Conservation (phyloP, 2,888 invertebrate species). For the Spialia ferax region DNA sequence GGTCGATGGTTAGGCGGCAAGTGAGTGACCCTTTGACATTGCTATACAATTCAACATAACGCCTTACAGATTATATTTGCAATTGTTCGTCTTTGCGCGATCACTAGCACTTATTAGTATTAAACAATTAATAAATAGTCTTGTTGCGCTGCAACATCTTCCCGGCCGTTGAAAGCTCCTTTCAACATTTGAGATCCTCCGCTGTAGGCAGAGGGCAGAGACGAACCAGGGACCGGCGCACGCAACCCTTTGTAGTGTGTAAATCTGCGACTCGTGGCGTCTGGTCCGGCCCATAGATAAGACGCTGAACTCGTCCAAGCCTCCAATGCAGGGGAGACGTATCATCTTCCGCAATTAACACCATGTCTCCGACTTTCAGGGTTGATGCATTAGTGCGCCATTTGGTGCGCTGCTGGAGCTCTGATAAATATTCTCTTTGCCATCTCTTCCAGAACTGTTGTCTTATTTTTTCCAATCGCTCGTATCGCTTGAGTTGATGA, state of each 20-base stretch:
- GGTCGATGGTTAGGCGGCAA: too few relatives aligned
- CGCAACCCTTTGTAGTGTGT: neutral
- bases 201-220: neutral
- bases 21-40: too few relatives aligned
- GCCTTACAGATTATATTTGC: too few relatives aligned
- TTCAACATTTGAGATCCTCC: neutral
- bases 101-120: too few relatives aligned
- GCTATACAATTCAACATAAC: too few relatives aligned
- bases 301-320: neutral
- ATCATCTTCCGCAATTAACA: neutral
- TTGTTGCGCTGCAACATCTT: too few relatives aligned
- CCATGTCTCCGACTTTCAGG: neutral
- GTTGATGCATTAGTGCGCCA: neutral
- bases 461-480: neutral
- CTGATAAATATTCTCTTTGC: neutral
- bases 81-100: too few relatives aligned
- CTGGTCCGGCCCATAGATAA: neutral
- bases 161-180: neutral
- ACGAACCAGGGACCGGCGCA: neutral
- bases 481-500: neutral
- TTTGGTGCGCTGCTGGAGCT: neutral
- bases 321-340: neutral
- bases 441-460: constrained; percentile 3
- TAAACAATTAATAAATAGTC: too few relatives aligned
- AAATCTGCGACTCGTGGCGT: neutral